Evolutionary conservation across 1,140 invertebrate genomes (phyloP).

Genomic region (Bombus cullumanus): DNA sequence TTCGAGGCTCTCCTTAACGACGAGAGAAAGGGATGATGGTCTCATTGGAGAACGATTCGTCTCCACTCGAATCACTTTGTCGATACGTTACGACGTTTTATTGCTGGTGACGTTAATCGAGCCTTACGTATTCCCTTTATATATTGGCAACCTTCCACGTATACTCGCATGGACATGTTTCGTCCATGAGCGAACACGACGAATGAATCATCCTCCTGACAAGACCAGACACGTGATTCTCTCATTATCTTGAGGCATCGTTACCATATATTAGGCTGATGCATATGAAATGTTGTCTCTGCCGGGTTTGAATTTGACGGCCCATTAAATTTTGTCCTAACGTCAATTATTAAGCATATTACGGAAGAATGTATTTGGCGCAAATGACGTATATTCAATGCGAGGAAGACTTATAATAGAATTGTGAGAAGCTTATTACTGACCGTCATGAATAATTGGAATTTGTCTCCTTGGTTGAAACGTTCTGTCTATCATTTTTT

Average conservation of each 20-base stretch:
- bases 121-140: neutral
- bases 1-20: constrained; percentile 18
- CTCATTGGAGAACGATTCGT: neutral
- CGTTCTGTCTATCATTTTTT: too few species aligned
- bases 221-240: neutral
- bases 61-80: neutral
- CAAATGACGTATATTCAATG: too few species aligned
- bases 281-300: neutral
- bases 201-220: neutral
- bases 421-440: too few species aligned
- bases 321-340: neutral
- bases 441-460: too few species aligned
- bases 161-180: neutral
- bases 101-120: constrained; percentile 8
- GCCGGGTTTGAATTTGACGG: neutral
- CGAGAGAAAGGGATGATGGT: neutral
- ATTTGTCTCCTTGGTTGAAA: too few species aligned
- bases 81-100: neutral
- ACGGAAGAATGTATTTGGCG: too few species aligned
- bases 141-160: constrained; percentile 7
- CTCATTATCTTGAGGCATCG: neutral
- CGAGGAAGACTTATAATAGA: too few species aligned
- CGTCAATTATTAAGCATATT: neutral
- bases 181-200: neutral
- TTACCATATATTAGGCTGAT: neutral